These are phyloP conservation scores for Dasypogon diadema DNA, from an alignment of 2,888 invertebrate genomes.

Conservation along the genomic window DNA sequence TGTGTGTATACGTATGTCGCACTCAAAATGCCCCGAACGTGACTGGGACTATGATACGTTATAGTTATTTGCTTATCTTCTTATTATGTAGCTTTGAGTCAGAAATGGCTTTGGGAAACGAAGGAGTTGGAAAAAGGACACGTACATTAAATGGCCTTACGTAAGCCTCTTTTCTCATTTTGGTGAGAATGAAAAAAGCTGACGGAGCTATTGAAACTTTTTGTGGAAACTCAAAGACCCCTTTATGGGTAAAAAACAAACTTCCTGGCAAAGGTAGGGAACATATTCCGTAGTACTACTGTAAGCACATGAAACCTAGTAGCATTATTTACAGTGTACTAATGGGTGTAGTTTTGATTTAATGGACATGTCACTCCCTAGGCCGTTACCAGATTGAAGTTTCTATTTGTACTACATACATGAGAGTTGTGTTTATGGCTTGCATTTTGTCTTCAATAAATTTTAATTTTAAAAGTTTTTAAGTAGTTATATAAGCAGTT, in stretches of 20 bases:
- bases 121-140: constrained; percentile 42
- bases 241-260: constrained; percentile 13
- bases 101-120: constrained; percentile 39
- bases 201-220: constrained; percentile 43
- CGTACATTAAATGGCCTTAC: constrained; percentile 41
- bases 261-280: neutral
- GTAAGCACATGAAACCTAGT: neutral
- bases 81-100: constrained; percentile 41
- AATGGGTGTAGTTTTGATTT: too few species aligned
- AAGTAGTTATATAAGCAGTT: too few species aligned
- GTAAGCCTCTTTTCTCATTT: constrained; percentile 25
- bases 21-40: constrained; percentile 47
- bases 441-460: too few species aligned
- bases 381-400: too few species aligned
- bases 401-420: too few species aligned
- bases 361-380: too few species aligned
- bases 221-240: constrained; percentile 23
- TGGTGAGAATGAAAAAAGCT: constrained; percentile 29
- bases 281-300: neutral
- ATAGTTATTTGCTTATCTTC: constrained; percentile 55
- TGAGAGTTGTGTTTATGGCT: too few species aligned
- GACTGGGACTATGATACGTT: constrained; percentile 51
- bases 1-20: neutral
- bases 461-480: too few species aligned
- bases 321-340: too few species aligned